Evolutionary conservation across 2,888 invertebrate genomes (phyloP).

Genomic region (Tupiocoris notatus): DNA sequence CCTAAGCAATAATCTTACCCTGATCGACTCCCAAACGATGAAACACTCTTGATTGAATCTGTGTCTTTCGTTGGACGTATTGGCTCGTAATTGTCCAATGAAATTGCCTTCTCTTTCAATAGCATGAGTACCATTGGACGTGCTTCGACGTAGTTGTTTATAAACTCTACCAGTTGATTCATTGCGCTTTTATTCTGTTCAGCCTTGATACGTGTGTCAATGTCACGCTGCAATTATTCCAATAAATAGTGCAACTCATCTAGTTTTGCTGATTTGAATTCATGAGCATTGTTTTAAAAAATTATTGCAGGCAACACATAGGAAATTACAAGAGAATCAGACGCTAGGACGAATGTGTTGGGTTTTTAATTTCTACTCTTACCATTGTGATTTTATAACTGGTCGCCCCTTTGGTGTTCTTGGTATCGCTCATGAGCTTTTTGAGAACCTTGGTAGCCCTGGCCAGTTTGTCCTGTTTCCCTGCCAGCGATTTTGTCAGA

Average conservation of each 20-base stretch:
- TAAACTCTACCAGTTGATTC: slow-evolving; percentile 60
- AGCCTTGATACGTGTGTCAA: slow-evolving; percentile 61
- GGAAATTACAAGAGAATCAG: too few species aligned
- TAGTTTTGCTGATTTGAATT: too few species aligned
- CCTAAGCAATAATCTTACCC: slow-evolving; percentile 4
- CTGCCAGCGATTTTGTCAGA: slow-evolving; percentile 53
- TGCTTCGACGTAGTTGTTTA: slow-evolving; percentile 54
- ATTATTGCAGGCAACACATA: too few species aligned
- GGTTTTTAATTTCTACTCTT: slow-evolving; percentile 3
- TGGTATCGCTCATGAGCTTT: slow-evolving; percentile 54
- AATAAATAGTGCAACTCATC: too few species aligned
- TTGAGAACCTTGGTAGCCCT: slow-evolving; percentile 56
- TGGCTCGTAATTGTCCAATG: background rate
- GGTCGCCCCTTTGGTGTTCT: slow-evolving; percentile 51
- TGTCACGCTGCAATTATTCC: slow-evolving; percentile 57
- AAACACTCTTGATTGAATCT: background rate
- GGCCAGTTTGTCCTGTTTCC: slow-evolving; percentile 56
- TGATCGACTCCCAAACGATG: background rate
- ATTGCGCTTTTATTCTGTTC: slow-evolving; percentile 61
- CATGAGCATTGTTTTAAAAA: too few species aligned
- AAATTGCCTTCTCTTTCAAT: slow-evolving; percentile 49
- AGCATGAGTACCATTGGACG: slow-evolving; percentile 55
- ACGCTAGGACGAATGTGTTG: too few species aligned
- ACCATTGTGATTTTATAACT: slow-evolving; percentile 54
- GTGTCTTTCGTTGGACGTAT: background rate